phyloP scores from a whole-genome alignment of 2,888 invertebrate genomes.

The Chrysodeixis includens region DNA sequence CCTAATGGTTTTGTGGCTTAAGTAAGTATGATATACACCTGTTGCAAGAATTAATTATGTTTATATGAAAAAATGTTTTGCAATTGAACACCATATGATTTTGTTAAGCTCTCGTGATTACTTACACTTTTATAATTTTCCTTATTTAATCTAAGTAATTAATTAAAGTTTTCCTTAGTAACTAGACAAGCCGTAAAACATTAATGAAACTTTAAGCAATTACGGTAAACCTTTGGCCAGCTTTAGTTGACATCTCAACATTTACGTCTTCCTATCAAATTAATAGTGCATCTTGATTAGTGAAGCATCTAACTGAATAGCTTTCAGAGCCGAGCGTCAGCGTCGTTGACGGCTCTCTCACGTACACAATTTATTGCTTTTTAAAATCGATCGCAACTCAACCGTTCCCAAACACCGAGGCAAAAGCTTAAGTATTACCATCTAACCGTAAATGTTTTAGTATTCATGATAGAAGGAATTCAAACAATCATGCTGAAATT shows the following conservation, averaged over 20 bases:
- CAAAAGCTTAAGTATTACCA: conserved; percentile 36
- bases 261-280: conserved; percentile 60
- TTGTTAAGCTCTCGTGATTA: not conserved
- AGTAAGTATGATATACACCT: conserved; percentile 32
- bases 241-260: conserved; percentile 51
- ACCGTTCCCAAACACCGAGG: conserved; percentile 39
- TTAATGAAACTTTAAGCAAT: conserved; percentile 22
- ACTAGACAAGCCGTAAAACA: not conserved
- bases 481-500: conserved; percentile 13
- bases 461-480: conserved; percentile 29
- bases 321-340: conserved; percentile 47
- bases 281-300: conserved; percentile 66
- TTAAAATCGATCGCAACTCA: conserved; percentile 61
- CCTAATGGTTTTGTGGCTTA: conserved; percentile 20
- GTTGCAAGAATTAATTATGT: conserved; percentile 18
- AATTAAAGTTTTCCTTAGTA: not conserved
- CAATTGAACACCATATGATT: not conserved
- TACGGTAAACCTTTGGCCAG: conserved; percentile 40
- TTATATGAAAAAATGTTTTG: not conserved
- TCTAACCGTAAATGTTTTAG: conserved; percentile 35
- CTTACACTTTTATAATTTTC: not conserved
- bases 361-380: conserved; percentile 73
- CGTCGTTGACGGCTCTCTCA: conserved; percentile 56
- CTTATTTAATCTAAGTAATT: not conserved
- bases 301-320: conserved; percentile 63